Base-by-base conservation (phyloP, 2,113 vertebrate species). In the Albula glossodonta region DNA sequence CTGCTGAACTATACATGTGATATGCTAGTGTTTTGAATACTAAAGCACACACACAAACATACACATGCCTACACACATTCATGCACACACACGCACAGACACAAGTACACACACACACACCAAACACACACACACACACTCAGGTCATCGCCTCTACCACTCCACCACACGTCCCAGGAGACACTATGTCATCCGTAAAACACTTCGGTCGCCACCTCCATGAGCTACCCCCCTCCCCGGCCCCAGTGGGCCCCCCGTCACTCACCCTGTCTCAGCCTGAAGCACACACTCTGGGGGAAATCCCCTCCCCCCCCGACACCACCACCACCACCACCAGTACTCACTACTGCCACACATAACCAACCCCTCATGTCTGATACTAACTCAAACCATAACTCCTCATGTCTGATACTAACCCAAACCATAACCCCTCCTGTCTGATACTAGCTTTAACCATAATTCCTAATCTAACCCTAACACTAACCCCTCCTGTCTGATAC, bases 31-130 rank as follows among this genome's bases (percentile, higher is more conserved):
- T 41, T 41, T 41, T 77, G 66, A 22, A 17, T 22, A 5, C 87
- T 89, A 83, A 52, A 82, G 22, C 51, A 22, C 19, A 5, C 56
- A 57, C 77, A 51, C 78, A 9, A 51, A 19, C 83, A 17, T n/a
- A 13, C 82, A 41, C 56, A 83, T 85, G 80, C 66, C 78, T 83
- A 87, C 74, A 60, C 87, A 87, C 86, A 82, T 12, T 56, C 82
- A 90, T 84, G 87, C 86, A 86, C 86, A 53, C 84, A 83, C 86
- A 85, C 70, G 66, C 86, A 78, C 63, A 80, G 56, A 79, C 82
- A 86, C 88, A 87, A 19, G 83, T 83, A 85, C 86, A 79, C 86
- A 84, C 78, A 12, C 78, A 17, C 90, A 92, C 88, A 88, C 88
- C 78, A 51, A 15, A 57, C 63, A 31, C 82, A 83, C 88, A 83